Conservation (phyloP, 1,140 invertebrate genomes). For the Nasonia giraulti region DNA sequence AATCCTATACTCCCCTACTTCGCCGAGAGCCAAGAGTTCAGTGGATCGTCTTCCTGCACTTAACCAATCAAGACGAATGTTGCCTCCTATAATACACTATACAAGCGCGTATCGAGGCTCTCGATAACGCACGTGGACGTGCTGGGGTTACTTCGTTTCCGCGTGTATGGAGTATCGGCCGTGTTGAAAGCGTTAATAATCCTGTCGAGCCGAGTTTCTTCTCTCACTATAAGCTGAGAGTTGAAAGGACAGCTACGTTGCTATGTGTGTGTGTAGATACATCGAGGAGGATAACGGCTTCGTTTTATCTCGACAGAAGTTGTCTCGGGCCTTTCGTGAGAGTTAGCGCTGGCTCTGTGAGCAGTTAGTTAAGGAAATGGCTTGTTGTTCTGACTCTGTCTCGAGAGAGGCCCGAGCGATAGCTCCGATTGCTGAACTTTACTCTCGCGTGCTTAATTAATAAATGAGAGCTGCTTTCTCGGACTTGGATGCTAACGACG, state of each 20-base stretch:
- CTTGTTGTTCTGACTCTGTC: neutral
- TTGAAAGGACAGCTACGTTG: neutral
- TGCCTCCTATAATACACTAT: neutral
- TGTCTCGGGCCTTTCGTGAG: neutral
- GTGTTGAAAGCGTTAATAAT: neutral
- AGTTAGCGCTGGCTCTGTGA: neutral
- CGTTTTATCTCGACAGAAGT: neutral
- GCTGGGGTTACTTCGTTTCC: neutral
- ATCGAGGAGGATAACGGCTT: neutral
- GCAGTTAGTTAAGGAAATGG: neutral
- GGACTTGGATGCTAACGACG: too few relatives aligned
- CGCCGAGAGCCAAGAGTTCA: neutral
- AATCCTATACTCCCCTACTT: neutral
- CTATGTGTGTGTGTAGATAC: too few relatives aligned
- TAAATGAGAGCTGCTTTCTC: too few relatives aligned
- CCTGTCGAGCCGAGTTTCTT: neutral
- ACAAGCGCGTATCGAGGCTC: neutral
- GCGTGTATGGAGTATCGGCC: neutral
- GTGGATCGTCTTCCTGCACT: slow-evolving; percentile 14
- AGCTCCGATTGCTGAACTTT: too few relatives aligned
- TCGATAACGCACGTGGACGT: neutral
- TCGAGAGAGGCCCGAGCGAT: too few relatives aligned
- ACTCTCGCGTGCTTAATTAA: too few relatives aligned
- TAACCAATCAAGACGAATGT: slow-evolving; percentile 24
- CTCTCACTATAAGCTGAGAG: neutral